Base-by-base conservation (phyloP, 1,140 invertebrate species). In the Drosophila aff. region DNA sequence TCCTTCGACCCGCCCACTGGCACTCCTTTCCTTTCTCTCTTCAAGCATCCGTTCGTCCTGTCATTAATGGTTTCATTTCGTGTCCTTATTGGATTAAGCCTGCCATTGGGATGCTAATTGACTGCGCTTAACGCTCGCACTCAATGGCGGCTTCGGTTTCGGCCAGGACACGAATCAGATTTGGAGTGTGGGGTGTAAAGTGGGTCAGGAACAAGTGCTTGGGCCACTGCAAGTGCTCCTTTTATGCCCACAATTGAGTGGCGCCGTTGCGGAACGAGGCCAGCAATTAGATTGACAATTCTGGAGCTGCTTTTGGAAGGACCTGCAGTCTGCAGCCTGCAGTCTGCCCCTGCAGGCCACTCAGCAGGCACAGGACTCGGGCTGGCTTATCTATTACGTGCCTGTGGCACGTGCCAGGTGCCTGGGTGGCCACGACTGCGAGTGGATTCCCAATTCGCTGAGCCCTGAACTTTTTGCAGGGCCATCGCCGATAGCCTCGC, bases 31-130 rank as follows among this genome's bases (percentile, higher is more conserved):
- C 28, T 28, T 28, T 31, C 31, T 10, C 21, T n/a, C 60, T 13
- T 64, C 76, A 46, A 69, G 64, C 73, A 64, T 57, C 73, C n/a
- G 7, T 0, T 21, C 10, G 46, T 65, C 52, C 75, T 50, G 68
- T 90, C 84, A 81, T 81, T 84, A 89, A 75, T 67, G 84, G 81
- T 75, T 84, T 89, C 85, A 89, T 89, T 87, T 84, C 81, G 80
- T 84, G 77, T 89, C 81, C 85, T 87, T 84, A 89, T 89, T 87
- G 85, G 77, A 89, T 87, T 90, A 87, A 90, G 69, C 67, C 71
- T 53, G 61, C 84, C 77, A 81, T 89, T 85, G 76, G 63, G 52
- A 53, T 58, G 81, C 85, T 89, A 89, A 89, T 89, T 89, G 85
- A 79, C 85, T 81, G 77, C 64, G 81, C 74, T 89, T 83, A 89